Evolutionary conservation across 1,140 invertebrate species (phyloP), one percentile per base, ranked within the genome.

Genomic region (Epicauta chinensis): DNA sequence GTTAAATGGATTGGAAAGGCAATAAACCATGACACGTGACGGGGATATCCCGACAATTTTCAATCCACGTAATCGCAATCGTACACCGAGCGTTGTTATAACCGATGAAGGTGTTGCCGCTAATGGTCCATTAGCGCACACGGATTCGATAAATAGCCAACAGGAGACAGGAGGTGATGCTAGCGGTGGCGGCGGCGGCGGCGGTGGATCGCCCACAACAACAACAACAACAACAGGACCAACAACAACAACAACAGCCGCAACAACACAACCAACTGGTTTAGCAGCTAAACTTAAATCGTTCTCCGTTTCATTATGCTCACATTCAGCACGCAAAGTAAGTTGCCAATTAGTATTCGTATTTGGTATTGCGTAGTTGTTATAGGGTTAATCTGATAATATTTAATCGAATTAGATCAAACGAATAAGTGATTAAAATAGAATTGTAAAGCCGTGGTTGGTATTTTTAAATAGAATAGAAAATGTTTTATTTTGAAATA

Each of bases 31-130:
- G 65, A 65, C 65, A 16, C 60, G 78, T 56, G 81, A 82, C 73
- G 79, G 80, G 53, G 82, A 85, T 67, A 79, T 86, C 67, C 80
- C 83, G 43, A 84, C 83, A 55, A 86, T 86, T 61, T 86, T 86
- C 65, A 84, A 86, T 71, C 83, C 84, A 23, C 81, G 82, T 37
- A 49, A 42, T 35, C 73, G 83, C 51, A 81, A 81, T 47, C 76
- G 83, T 43, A 76, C 83, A 15, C 83, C 84, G 36, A 83, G 82
- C 34, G 84, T 86, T 49, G 80, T 84, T 56, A 79, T 84, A 51
- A 84, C 82, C 2, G 82, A 81, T 51, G 82, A 85, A 50, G 69
- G 66, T 17, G 65, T 66, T 3, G 36, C 67, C n/a, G 73, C 73
- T 29, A 80, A 80, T 68, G 77, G 77, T 29, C 75, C 72, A 2